phyloP scores from a whole-genome alignment of 2,113 vertebrate species.

The Donacobius atricapilla region DNA sequence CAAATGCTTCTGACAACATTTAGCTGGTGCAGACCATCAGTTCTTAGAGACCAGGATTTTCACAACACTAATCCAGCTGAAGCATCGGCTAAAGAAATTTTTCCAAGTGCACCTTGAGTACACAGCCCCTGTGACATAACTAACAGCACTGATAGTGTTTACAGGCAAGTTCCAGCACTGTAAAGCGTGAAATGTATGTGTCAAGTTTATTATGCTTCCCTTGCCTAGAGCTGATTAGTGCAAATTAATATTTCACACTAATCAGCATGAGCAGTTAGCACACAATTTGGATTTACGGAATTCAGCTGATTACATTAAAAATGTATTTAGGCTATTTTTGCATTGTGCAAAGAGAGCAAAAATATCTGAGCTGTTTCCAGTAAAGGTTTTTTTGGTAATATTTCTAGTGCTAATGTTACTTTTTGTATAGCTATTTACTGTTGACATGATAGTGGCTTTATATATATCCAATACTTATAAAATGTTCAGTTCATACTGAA shows the following conservation, averaged over 20 bases:
- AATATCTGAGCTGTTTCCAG: constrained; percentile 21
- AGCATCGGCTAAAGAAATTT: background rate
- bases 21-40: constrained; percentile 8
- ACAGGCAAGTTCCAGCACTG: constrained; percentile 27
- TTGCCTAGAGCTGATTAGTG: constrained; percentile 64
- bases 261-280: constrained; percentile 65
- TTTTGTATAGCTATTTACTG: background rate
- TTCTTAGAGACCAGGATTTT: constrained; percentile 3
- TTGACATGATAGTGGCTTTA: background rate
- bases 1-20: background rate
- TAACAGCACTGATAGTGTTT: background rate
- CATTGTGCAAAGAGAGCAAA: constrained; percentile 50
- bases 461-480: background rate
- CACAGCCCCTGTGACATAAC: background rate
- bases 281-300: constrained; percentile 66
- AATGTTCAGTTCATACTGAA: background rate
- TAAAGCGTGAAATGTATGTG: constrained; percentile 63
- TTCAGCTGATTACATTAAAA: constrained; percentile 68
- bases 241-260: constrained; percentile 72
- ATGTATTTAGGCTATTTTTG: constrained; percentile 70
- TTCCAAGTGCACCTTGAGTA: background rate
- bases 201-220: constrained; percentile 67
- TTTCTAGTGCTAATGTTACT: background rate
- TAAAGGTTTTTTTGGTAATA: background rate
- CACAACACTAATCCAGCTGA: background rate